Percentiles rank a stretch among this genome's conserved stretches.
These are phyloP conservation scores for Willowsia nigromaculata DNA, from an alignment of 2,888 invertebrate genomes.

Conservation along the genomic window DNA sequence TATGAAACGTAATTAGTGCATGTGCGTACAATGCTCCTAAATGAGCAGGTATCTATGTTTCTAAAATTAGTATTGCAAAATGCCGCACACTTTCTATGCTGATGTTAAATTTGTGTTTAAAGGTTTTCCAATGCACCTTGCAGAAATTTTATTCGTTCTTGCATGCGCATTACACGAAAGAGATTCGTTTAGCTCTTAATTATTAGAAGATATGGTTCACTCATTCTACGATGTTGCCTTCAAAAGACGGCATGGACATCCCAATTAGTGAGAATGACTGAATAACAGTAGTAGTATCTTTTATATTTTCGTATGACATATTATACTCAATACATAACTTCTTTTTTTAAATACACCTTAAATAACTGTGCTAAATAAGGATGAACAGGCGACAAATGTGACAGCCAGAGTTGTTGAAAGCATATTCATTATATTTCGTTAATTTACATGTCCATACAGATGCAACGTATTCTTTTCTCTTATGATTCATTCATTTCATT, in stretches of 20 bases:
- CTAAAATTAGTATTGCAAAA: too few relatives aligned
- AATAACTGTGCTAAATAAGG: neutral
- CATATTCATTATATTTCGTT: constrained; percentile 33
- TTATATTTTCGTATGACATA: neutral
- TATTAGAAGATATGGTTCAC: neutral
- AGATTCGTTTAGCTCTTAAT: neutral
- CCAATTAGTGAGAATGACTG: neutral
- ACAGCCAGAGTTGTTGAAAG: constrained; percentile 27
- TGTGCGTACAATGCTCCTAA: too few relatives aligned
- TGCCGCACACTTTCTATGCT: too few relatives aligned
- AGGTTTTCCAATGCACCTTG: too few relatives aligned
- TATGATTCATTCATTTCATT: constrained; percentile 14
- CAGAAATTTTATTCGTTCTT: too few relatives aligned
- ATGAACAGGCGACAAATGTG: constrained; percentile 47
- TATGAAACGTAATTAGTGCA: too few relatives aligned
- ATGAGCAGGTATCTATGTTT: too few relatives aligned
- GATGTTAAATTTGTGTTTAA: too few relatives aligned
- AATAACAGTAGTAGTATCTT: neutral
- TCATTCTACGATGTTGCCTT: neutral
- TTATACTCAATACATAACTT: too few relatives aligned
- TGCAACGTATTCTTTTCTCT: neutral
- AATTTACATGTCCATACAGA: constrained; percentile 3
- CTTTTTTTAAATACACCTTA: too few relatives aligned
- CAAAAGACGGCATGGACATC: neutral
- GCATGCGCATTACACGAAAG: too few relatives aligned